Percentiles rank a stretch among this genome's conserved stretches.
Conservation (phyloP, 2,888 invertebrate genomes). For the Drosophila anceps region DNA sequence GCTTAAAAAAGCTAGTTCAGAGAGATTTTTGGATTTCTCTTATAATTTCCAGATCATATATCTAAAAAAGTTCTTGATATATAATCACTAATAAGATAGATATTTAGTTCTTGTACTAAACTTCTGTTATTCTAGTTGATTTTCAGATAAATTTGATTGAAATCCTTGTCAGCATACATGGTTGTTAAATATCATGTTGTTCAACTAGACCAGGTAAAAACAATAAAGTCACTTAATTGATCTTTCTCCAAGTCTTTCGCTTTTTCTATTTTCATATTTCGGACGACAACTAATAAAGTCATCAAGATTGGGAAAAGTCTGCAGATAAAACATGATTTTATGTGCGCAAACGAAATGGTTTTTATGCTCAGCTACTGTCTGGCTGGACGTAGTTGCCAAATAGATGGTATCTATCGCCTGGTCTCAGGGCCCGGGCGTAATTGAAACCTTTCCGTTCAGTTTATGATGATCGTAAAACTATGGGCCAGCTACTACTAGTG, state of each 20-base stretch:
- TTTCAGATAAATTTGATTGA: too few species aligned
- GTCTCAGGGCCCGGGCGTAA: slow-evolving; percentile 43
- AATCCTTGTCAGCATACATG: too few species aligned
- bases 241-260: too few species aligned
- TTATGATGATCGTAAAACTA: slow-evolving; percentile 68
- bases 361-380: slow-evolving; percentile 61
- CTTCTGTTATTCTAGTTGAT: too few species aligned
- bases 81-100: too few species aligned
- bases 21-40: too few species aligned
- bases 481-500: slow-evolving; percentile 47
- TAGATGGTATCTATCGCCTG: slow-evolving; percentile 47
- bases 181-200: too few species aligned
- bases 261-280: slow-evolving; percentile 32
- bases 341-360: slow-evolving; percentile 32
- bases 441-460: slow-evolving; percentile 63
- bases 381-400: slow-evolving; percentile 15
- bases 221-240: background rate
- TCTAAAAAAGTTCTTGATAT: too few species aligned
- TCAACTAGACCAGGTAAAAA: background rate
- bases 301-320: slow-evolving; percentile 44
- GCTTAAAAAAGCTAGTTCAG: too few species aligned
- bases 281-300: slow-evolving; percentile 62
- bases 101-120: too few species aligned
- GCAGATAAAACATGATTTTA: slow-evolving; percentile 62
- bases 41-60: too few species aligned